Conservation (phyloP, 2,113 vertebrate genomes). For the Vidua macroura region DNA sequence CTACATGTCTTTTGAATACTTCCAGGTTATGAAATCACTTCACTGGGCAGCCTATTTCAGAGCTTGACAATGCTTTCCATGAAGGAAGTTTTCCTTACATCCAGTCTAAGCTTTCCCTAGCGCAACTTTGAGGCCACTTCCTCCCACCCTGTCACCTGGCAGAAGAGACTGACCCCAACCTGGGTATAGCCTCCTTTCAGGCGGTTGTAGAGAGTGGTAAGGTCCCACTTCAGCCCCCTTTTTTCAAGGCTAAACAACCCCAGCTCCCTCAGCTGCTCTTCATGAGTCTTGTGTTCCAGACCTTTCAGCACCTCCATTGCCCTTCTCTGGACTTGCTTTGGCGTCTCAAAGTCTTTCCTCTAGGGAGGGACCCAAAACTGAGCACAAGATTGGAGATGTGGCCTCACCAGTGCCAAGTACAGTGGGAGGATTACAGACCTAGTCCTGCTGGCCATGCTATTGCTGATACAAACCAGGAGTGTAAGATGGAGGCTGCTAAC, state of each 20-base stretch:
- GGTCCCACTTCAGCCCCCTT: background rate
- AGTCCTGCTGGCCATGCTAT: background rate
- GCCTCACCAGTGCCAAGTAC: background rate
- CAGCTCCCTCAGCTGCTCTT: background rate
- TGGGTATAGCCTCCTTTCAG: background rate
- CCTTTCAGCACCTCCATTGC: background rate
- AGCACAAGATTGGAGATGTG: fast-evolving
- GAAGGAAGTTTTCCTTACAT: background rate
- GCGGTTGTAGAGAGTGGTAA: fast-evolving
- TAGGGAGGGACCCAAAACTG: background rate
- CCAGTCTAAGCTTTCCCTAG: background rate
- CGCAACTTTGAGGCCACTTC: background rate
- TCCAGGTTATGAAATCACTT: background rate
- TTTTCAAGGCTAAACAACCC: background rate
- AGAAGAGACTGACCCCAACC: background rate
- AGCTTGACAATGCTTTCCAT: background rate
- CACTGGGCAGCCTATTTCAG: background rate
- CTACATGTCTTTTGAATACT: background rate
- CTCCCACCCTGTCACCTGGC: background rate
- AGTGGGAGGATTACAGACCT: background rate
- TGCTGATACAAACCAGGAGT: background rate
- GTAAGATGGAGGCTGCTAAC: background rate
- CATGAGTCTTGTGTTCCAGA: background rate
- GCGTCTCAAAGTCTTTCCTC: background rate
- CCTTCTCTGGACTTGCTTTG: background rate